phyloP scores from a whole-genome alignment of 2,113 vertebrate genomes.

The Colaptes auratus region DNA sequence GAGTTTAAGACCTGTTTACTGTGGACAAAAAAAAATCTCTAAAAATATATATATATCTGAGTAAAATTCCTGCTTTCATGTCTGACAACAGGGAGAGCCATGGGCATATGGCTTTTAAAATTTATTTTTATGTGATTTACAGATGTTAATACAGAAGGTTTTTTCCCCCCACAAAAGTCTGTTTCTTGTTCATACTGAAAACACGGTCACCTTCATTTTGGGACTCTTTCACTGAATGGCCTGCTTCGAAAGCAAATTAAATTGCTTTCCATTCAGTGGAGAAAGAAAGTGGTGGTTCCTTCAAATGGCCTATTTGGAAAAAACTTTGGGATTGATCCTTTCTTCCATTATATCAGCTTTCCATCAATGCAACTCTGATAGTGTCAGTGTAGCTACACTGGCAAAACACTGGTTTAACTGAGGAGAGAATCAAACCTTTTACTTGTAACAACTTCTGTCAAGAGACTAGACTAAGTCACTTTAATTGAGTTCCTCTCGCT shows the following conservation, averaged over 20 bases:
- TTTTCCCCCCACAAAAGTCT: not conserved
- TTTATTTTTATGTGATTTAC: not conserved
- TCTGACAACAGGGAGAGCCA: not conserved
- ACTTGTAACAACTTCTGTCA: conserved; percentile 64
- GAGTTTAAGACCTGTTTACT: not conserved
- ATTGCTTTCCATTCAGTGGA: conserved; percentile 44
- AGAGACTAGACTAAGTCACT: conserved; percentile 57
- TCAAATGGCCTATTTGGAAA: conserved; percentile 41
- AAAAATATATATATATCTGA: not conserved
- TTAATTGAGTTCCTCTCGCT: conserved; percentile 64
- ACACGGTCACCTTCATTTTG: conserved; percentile 14
- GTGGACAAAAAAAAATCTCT: not conserved
- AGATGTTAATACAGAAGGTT: not conserved
- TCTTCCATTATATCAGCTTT: conserved; percentile 10
- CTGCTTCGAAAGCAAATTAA: conserved; percentile 10
- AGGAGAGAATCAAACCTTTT: conserved; percentile 58
- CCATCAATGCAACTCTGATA: conserved; percentile 50
- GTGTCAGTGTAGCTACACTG: conserved; percentile 16
- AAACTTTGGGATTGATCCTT: conserved; percentile 57
- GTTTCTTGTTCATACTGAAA: not conserved
- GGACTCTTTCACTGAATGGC: not conserved
- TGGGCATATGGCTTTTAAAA: not conserved
- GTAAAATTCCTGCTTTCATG: not conserved
- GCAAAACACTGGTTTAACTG: conserved; percentile 39
- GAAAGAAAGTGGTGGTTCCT: not conserved